Evolutionary conservation across 2,888 invertebrate species (phyloP), one percentile per base, ranked within the genome.

Genomic region (Nipponacmea schrenckii): DNA sequence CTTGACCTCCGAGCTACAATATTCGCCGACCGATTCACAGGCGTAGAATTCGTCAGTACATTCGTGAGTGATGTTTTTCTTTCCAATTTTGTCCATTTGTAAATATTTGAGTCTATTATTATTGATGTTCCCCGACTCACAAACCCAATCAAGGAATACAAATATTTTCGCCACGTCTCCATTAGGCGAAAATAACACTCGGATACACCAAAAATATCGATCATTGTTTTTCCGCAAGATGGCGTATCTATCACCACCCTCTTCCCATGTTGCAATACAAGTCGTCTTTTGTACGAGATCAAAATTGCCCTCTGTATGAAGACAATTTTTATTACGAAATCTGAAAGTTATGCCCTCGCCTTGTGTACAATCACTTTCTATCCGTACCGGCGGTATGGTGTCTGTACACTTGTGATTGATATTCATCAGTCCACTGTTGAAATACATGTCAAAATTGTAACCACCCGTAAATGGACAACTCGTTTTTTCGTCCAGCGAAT

Each of bases 311-410:
- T 65, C 69, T 14, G 66, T 44, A 0, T 77, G 73, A 2, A 74
- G 66, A 64, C 78, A 79, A 17, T 64, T 64, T 45, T 69, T 44
- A 24, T 79, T 66, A 10, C 75, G 70, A 69, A 79, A 74, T 46
- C 71, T 63, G 64, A 79, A 68, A 4, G 69, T 67, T 4, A 79
- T 48, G 0, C 78, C 77, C 56, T 79, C 78, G 0, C 72, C 73
- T 24, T 65, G 46, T 31, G 74, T 70, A 44, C 78, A 78, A 64
- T 75, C 75, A 67, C 78, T 78, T 66, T 78, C 78, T 7, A 78
- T 62, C 3, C 78, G 71, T 5, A 75, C 68, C 10, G 76, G 70
- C 17, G 75, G 69, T 14, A 65, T 64, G 44, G 56, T 70, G 24
- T 69, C 56, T n/a, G 46, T 62, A 14, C 71, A 71, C 44, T 45